phyloP scores from a whole-genome alignment of 1,140 invertebrate species.

The Heterodera schachtii region DNA sequence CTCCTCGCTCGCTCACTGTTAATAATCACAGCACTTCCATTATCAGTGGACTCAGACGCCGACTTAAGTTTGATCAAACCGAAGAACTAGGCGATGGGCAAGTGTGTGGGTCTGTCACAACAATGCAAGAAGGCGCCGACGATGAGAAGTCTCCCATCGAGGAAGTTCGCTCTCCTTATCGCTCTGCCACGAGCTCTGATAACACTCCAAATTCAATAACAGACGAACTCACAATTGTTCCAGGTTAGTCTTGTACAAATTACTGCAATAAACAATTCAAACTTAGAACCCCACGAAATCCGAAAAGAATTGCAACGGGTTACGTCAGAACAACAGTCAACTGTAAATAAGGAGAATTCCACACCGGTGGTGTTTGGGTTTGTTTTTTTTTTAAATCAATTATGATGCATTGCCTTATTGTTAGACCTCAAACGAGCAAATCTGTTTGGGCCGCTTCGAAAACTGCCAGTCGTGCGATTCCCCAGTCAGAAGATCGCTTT shows the following conservation, averaged over 20 bases:
- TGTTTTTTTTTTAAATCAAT: conserved; percentile 4
- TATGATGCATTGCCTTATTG: not conserved
- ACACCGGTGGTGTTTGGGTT: conserved; percentile 20
- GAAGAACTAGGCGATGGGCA: not conserved
- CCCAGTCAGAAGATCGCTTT: conserved; percentile 13
- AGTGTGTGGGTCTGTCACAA: not conserved
- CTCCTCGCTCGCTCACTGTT: not conserved
- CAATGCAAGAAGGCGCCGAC: not conserved
- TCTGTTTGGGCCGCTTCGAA: not conserved
- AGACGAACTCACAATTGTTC: conserved; percentile 33
- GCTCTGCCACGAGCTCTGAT: conserved; percentile 31
- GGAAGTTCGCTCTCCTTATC: conserved; percentile 4
- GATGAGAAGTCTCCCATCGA: not conserved
- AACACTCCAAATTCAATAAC: conserved; percentile 37
- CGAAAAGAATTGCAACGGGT: conserved; percentile 6
- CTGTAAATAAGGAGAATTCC: conserved; percentile 18
- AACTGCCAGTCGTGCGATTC: not conserved
- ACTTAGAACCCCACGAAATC: conserved; percentile 8
- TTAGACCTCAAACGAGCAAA: not conserved
- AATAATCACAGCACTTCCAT: not conserved
- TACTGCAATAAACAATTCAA: not conserved
- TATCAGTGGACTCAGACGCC: not conserved
- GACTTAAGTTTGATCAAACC: not conserved
- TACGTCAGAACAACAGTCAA: conserved; percentile 7
- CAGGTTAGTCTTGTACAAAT: conserved; percentile 2